Percentiles rank a stretch among this genome's conserved stretches.
These are phyloP conservation scores for Phoenicopterus ruber DNA, from an alignment of 2,113 vertebrate genomes.

Conservation along the genomic window DNA sequence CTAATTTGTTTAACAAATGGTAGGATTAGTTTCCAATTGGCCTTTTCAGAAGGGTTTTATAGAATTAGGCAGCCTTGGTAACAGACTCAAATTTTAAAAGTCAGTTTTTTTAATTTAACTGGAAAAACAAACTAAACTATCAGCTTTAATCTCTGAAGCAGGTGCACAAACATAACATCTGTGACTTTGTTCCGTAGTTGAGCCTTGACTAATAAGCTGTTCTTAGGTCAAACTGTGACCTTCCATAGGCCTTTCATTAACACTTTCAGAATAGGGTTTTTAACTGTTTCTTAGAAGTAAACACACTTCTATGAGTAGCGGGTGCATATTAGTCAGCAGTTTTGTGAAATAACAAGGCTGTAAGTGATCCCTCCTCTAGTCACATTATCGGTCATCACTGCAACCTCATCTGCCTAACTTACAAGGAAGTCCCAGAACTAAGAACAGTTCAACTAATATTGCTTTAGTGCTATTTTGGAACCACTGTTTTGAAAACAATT, in stretches of 20 bases:
- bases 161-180: constrained; percentile 15
- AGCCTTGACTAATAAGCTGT: background rate
- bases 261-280: background rate
- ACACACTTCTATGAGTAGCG: background rate
- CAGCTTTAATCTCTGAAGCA: constrained; percentile 7
- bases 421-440: background rate
- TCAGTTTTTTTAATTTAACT: background rate
- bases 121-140: constrained; percentile 33
- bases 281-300: background rate
- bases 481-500: background rate
- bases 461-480: background rate
- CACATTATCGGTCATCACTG: background rate
- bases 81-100: background rate
- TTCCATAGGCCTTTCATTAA: background rate
- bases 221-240: background rate
- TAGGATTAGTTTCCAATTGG: background rate
- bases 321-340: background rate
- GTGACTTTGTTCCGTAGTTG: background rate
- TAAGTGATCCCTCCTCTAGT: background rate
- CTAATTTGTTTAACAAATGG: background rate
- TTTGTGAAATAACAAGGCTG: background rate
- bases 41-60: background rate
- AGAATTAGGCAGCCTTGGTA: background rate
- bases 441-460: background rate
- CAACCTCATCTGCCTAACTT: background rate